Evolutionary conservation across 2,888 invertebrate species (phyloP).

Genomic region (Cyclophora albipunctata): DNA sequence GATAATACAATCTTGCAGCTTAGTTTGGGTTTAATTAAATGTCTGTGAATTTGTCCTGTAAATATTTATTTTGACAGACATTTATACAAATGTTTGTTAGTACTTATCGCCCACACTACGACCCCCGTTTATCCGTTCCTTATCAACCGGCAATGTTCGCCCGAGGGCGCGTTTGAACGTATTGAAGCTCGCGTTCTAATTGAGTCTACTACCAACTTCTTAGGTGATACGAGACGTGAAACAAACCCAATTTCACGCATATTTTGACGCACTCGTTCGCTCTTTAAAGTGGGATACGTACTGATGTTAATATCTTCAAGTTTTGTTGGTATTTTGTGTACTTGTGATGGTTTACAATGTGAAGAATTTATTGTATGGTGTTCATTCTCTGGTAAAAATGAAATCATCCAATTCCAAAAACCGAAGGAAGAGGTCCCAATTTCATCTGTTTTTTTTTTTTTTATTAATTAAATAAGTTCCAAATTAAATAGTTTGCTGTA

Average conservation of each 20-base stretch:
- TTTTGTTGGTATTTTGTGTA: not conserved
- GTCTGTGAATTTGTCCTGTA: no score
- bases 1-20: no score
- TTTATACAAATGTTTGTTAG: no score
- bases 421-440: no score
- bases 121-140: conserved; percentile 14
- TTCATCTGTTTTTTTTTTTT: no score
- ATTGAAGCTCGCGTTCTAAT: conserved; percentile 39
- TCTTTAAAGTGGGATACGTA: conserved; percentile 17
- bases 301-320: conserved; percentile 15
- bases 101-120: not conserved
- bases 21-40: no score
- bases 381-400: no score
- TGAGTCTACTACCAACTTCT: conserved; percentile 34
- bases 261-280: conserved; percentile 26
- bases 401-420: no score
- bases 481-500: no score
- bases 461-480: no score
- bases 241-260: conserved; percentile 41
- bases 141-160: conserved; percentile 20
- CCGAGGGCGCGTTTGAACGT: conserved; percentile 33
- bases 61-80: no score
- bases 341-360: not conserved
- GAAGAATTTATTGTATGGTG: no score
- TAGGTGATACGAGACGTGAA: conserved; percentile 29